Base-by-base conservation (phyloP, 2,113 vertebrate genomes). In the Asarcornis scutulata region DNA sequence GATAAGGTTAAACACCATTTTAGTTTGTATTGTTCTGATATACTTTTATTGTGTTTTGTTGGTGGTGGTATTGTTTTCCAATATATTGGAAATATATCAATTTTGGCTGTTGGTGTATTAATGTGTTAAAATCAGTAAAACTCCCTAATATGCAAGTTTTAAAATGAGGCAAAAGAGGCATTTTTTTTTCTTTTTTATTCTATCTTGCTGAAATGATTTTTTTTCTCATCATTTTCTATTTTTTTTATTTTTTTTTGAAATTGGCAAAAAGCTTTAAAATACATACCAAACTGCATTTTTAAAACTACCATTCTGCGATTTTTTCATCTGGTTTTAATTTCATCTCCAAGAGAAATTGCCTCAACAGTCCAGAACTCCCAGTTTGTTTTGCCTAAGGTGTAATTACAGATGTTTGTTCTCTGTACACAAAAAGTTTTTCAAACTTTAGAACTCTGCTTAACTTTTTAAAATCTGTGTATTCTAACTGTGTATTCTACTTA, bases 31-130 rank as follows among this genome's bases (percentile, higher is more conserved):
- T 4, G 63, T 91, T 75, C 32, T 52, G 25, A 59, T 64, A 8
- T 64, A 38, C 53, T 68, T n/a, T 60, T 62, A 75, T 2, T 69
- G 20, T 42, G 6, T 23, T 52, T 52, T 52, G 11, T 21, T 48
- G 46, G 2, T 48, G 46, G 3, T 40, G 3, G 0, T 48, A 20
- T 11, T 50, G 17, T 38, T 1, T 25, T 52, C 11, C 8, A 23
- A 26, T 38, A 12, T 42, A 16, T 53, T 71, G 17, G 3, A n/a
- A 67, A 82, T 42, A 18, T 77, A 66, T 73, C 38, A 53, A 60
- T 42, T 38, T 58, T 26, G 11, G 9, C 4, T 2, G 4, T 53
- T 76, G 4, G 1, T 66, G 7, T 21, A 48, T 29, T 66, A 23
- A 1, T 8, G 36, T 14, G 2, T 59, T 64, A 68, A 83, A 76